Conservation (phyloP, 2,113 vertebrate genomes). For the Pseudolaguvia tuberculata region DNA sequence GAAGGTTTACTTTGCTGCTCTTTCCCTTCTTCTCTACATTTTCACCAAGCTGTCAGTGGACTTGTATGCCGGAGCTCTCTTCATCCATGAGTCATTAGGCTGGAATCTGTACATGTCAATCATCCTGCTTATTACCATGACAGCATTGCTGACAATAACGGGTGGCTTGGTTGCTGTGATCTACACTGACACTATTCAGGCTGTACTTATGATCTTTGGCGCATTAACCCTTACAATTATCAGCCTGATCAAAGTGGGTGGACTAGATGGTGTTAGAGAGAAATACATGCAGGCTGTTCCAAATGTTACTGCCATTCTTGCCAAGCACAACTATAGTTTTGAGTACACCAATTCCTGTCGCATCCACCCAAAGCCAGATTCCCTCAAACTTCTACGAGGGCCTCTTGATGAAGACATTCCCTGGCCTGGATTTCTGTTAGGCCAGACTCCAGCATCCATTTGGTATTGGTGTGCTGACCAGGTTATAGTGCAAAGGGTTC, state of each 20-base stretch:
- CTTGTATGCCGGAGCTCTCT: constrained; percentile 94
- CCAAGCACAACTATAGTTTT: constrained; percentile 83
- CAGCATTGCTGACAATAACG: constrained; percentile 89
- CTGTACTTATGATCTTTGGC: constrained; percentile 91
- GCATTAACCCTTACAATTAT: constrained; percentile 89
- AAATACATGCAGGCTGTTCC: constrained; percentile 92
- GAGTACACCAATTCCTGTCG: constrained; percentile 82
- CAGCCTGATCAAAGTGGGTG: constrained; percentile 84
- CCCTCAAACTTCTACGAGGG: constrained; percentile 81
- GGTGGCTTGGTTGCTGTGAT: constrained; percentile 94
- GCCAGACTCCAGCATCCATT: constrained; percentile 95
- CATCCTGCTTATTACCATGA: constrained; percentile 89
- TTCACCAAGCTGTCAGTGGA: constrained; percentile 98
- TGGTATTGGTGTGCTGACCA: constrained; percentile 99
- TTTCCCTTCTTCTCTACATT: constrained; percentile 92
- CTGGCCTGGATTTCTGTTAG: constrained; percentile 93
- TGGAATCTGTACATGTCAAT: constrained; percentile 97
- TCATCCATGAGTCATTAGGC: constrained; percentile 95
- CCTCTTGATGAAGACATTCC: constrained; percentile 93
- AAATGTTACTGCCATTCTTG: constrained; percentile 82
- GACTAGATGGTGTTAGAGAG: constrained; percentile 85
- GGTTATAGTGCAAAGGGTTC: constrained; percentile 94
- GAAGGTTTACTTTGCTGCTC: constrained; percentile 88
- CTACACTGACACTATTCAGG: constrained; percentile 95
- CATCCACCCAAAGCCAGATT: constrained; percentile 82